Evolutionary conservation across 2,113 vertebrate species (phyloP).

Genomic region (Eulacestoma nigropectus): DNA sequence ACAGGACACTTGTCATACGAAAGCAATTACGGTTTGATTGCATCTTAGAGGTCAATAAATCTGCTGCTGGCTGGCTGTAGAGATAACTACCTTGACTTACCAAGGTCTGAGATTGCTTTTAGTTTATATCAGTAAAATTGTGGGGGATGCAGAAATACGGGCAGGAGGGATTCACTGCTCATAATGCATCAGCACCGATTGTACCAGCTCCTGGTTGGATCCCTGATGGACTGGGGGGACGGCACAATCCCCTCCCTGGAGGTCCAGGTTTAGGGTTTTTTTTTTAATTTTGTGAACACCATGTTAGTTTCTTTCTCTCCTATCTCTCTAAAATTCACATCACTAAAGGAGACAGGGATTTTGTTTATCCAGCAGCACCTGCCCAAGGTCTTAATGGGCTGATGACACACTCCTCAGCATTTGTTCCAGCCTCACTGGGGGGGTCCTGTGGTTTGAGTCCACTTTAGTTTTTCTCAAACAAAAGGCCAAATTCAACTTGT

Average conservation of each 20-base stretch:
- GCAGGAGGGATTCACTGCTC: not conserved
- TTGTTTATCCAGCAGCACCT: not conserved
- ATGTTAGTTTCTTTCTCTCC: not conserved
- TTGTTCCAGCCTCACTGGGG: not conserved
- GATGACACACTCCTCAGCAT: not conserved
- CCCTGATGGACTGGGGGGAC: not conserved
- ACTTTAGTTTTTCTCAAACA: not conserved
- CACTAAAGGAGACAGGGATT: not conserved
- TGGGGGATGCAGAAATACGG: not conserved
- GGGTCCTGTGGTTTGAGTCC: not conserved
- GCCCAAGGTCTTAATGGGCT: not conserved
- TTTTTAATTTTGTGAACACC: not conserved
- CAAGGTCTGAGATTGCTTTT: not conserved
- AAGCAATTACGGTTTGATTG: constrained; percentile 7
- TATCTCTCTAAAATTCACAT: not conserved
- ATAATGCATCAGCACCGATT: not conserved
- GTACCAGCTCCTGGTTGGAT: not conserved
- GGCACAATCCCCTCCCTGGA: not conserved
- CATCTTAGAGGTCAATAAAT: constrained; percentile 20
- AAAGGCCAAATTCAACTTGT: not conserved
- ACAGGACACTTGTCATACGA: not conserved
- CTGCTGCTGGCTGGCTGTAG: not conserved
- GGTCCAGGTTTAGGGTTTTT: not conserved
- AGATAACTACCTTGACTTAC: constrained; percentile 19
- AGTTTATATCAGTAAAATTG: not conserved